Evolutionary conservation across 2,888 invertebrate species (phyloP), one percentile per base, ranked within the genome.

Genomic region (Antitype chi): DNA sequence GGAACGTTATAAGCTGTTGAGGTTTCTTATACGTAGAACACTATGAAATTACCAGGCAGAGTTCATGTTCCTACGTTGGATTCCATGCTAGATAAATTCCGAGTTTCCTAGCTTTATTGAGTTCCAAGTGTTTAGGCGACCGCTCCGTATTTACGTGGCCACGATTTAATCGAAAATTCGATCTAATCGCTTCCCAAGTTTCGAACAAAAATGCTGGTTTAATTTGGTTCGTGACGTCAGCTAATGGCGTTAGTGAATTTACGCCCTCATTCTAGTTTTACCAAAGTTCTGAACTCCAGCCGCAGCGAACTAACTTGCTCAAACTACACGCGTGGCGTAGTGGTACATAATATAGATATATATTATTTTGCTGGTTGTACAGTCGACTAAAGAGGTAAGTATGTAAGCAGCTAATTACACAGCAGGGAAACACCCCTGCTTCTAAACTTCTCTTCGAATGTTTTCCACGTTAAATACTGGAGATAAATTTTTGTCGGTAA

Each of bases 241-340:
- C 78, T 88, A 89, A 87, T 90, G 87, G 87, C 85, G 84, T 89
- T 78, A 81, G 76, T 77, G 81, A 89, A 90, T 91, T 90, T 89
- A 90, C 89, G 88, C 84, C 88, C 89, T 85, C 88, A 89, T 90
- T 88, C 85, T 88, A 89, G 90, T 89, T 91, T 85, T 81, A 73
- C 84, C 66, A 78, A 85, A 91, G 88, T 91, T 90, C 64, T 38
- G 43, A 81, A 77, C 84, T 80, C 53, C 66, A 2, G 60, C 78
- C 83, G 76, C 83, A 82, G 78, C 74, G 64, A 80, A 72, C 76
- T 49, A 85, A 89, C 79, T 87, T 84, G 80, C 69, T 67, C 74
- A 38, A 84, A 79, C 83, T 84, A 84, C 64, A 77, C 59, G 82
- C 78, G 74, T 72, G 63, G 49, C 60, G 53, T 32, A n/a, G 15